Conservation (phyloP, 1,140 invertebrate species). For the Drosophila paulistorum region DNA sequence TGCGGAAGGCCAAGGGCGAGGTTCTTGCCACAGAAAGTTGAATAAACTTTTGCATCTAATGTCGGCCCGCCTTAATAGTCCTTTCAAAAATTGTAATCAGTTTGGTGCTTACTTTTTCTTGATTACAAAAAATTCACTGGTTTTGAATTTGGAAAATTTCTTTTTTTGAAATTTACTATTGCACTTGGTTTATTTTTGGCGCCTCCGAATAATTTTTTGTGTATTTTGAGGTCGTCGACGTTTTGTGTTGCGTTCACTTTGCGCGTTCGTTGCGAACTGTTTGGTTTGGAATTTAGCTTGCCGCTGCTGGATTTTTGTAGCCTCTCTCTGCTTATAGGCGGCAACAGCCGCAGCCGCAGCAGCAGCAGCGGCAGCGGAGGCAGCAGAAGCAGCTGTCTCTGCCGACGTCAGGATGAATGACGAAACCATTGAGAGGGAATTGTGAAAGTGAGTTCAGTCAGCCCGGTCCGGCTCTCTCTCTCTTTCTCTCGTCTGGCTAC, state of each 20-base stretch:
- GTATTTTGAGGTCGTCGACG: constrained; percentile 64
- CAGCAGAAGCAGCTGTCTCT: constrained; percentile 32
- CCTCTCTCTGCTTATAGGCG: constrained; percentile 34
- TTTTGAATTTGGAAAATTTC: constrained; percentile 14
- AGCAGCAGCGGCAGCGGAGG: neutral
- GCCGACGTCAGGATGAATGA: constrained; percentile 69
- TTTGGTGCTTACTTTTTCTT: constrained; percentile 2
- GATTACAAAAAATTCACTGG: constrained; percentile 47
- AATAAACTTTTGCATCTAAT: constrained; percentile 54
- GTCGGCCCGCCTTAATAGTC: no score
- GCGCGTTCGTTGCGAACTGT: constrained; percentile 73
- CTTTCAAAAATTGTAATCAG: neutral
- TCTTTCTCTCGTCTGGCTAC: constrained; percentile 15
- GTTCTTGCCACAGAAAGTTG: constrained; percentile 47
- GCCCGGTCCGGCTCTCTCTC: constrained; percentile 10
- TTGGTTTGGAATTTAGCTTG: constrained; percentile 45
- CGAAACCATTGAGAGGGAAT: constrained; percentile 57
- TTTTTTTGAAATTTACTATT: constrained; percentile 12
- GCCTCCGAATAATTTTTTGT: constrained; percentile 21
- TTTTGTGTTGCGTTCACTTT: constrained; percentile 65
- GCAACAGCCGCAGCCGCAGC: constrained; percentile 18
- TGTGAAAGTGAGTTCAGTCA: constrained; percentile 63
- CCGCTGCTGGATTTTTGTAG: constrained; percentile 72
- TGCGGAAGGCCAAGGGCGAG: constrained; percentile 67
- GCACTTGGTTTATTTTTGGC: constrained; percentile 56